Evolutionary conservation across 2,888 invertebrate species (phyloP), one percentile per base, ranked within the genome.

Genomic region (Phytoseiulus persimilis): DNA sequence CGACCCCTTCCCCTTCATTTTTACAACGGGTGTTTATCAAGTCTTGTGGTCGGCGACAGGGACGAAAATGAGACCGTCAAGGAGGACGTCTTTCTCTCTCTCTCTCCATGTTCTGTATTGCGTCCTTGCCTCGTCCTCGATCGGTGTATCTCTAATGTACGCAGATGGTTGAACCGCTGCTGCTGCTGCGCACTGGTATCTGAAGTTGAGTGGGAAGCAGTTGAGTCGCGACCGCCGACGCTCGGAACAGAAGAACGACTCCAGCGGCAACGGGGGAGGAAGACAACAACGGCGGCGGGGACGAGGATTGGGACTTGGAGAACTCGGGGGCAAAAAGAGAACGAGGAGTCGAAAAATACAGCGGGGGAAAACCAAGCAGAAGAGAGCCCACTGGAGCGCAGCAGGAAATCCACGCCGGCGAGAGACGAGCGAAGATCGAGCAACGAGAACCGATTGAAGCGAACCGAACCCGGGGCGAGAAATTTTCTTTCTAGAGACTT

Each of bases 161-260:
- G 65, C 65, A 65, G 65, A 65, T 65, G 65, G 65, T 65, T 65
- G 65, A 65, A 65, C 65, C 65, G 65, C 65, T 65, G 65, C 65
- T 28, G 14, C 65, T 39, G 5, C 39, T n/a, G n/a, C n/a, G n/a
- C 65, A 65, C 65, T 65, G 65, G 65, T 65, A 65, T 65, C 65
- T 65, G 65, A 65, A 65, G 65, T 65, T 28, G 65, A 65, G 65
- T 65, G 65, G 65, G 65, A 65, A 65, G 28, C 65, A 65, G 65
- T 65, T 65, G 65, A 65, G 65, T 65, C 65, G 65, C 65, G 65
- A 65, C 65, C 65, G 65, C 65, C 65, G 65, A 65, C 65, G 65
- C 65, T 23, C 18, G 23, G 65, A 65, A 65, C 65, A 65, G 65
- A 65, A 65, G 23, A 28, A 65, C 65, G 65, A 65, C 65, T 65